Evolutionary conservation across 2,888 invertebrate genomes (phyloP).

Genomic region (Phrixothrix hirtus): DNA sequence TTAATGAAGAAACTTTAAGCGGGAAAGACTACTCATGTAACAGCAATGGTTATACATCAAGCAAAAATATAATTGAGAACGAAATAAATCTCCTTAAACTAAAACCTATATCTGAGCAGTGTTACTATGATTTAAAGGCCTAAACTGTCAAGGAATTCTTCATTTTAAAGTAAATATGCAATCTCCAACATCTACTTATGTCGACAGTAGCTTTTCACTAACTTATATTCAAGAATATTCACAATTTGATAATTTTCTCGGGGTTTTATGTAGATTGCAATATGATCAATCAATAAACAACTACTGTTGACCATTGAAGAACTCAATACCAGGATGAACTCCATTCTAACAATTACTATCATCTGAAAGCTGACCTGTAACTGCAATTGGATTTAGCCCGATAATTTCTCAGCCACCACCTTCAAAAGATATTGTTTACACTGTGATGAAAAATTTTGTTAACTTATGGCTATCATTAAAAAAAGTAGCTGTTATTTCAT

Average conservation of each 20-base stretch:
- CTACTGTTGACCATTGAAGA: conserved; percentile 34
- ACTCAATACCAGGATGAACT: too few relatives aligned
- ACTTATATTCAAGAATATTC: conserved; percentile 18
- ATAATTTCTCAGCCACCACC: conserved; percentile 36
- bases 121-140: conserved; percentile 28
- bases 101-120: conserved; percentile 24
- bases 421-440: conserved; percentile 37
- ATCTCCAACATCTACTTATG: conserved; percentile 25
- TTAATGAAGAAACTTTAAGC: too few relatives aligned
- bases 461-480: conserved; percentile 25
- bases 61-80: too few relatives aligned
- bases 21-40: too few relatives aligned
- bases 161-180: conserved; percentile 26
- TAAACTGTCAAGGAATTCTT: conserved; percentile 35
- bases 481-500: conserved; percentile 33
- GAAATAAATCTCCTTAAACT: too few relatives aligned
- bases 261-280: conserved; percentile 35
- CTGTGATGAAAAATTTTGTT: conserved; percentile 37
- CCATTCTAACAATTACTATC: conserved; percentile 38
- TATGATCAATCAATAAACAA: conserved; percentile 24
- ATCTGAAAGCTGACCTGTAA: conserved; percentile 31
- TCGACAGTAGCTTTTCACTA: conserved; percentile 25
- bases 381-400: conserved; percentile 36
- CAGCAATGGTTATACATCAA: too few relatives aligned
- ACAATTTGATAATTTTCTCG: conserved; percentile 32